phyloP scores from a whole-genome alignment of 2,797 vertebrate species.

The Pangasius mekongensis region DNA sequence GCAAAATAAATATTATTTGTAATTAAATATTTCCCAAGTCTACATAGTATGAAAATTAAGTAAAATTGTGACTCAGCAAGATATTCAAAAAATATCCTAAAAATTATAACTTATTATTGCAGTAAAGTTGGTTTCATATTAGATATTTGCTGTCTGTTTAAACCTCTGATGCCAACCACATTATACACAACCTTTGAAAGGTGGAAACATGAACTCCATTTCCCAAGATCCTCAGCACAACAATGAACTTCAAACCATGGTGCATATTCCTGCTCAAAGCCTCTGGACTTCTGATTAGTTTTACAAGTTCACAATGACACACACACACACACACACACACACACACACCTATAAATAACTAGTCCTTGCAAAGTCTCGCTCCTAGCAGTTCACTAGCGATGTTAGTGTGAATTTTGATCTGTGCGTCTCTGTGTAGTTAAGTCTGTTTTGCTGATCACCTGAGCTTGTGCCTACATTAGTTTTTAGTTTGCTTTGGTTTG shows the following conservation, averaged over 20 bases:
- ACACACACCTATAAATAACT: not conserved
- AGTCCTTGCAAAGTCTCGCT: not conserved
- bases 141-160: not conserved
- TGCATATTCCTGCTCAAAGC: not conserved
- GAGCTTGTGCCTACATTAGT: not conserved
- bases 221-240: not conserved
- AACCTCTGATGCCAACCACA: not conserved
- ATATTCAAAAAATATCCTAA: not conserved
- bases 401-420: not conserved
- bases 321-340: not conserved
- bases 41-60: not conserved
- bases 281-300: not conserved
- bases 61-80: not conserved
- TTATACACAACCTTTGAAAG: not conserved
- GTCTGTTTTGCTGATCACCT: not conserved
- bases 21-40: too few species aligned
- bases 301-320: not conserved
- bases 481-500: not conserved
- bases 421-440: not conserved
- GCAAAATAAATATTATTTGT: too few species aligned
- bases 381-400: not conserved
- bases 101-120: not conserved
- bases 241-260: not conserved
- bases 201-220: not conserved
- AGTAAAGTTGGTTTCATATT: not conserved